Evolutionary conservation across 1,140 invertebrate genomes (phyloP), one percentile per base, ranked within the genome.

Genomic region (Leptinotarsa defecta): DNA sequence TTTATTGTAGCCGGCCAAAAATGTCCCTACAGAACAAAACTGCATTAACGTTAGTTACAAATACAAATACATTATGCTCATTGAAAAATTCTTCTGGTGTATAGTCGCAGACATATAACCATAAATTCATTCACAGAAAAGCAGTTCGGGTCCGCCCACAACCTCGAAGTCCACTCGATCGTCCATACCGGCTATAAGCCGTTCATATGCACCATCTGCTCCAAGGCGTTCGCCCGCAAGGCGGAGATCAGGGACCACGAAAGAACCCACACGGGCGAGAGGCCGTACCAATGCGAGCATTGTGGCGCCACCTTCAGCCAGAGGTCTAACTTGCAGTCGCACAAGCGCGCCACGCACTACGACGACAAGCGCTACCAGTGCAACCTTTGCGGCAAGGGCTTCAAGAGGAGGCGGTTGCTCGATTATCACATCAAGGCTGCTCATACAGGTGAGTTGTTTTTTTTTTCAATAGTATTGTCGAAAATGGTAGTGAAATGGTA

Each of bases 371-470:
- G 90, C 1, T 92, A 93, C 81, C 89, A 90, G 71, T 95, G 93
- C 79, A 83, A 88, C 3, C 87, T 70, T 24, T 80, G 83, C 87
- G 5, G 87, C 1, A 92, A 93, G 81, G 88, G 88, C 27, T 96
- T 95, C 78, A 94, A 95, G 80, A 87, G 94, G 49, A 74, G 80
- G 81, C 88, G 91, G 77, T 86, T 95, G 8, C 83, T 95, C 8
- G 92, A 95, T 83, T 95, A 95, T 84, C 94, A 96, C 82, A 90
- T 92, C 65, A 94, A 94, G 85, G 92, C 93, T 2, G 90, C 90
- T 1, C 94, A 96, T 84, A 94, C 34, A 43, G 34, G 8, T 43
- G 8, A 11, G 34, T 11, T 3, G 8, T 8, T 8, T 11, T 8
- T 34, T 34, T 27, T 27, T 27, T 27, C 0, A 8, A 34, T 34